Base-by-base conservation (phyloP, 2,113 vertebrate genomes). In the Nyctereutes procyonoides region DNA sequence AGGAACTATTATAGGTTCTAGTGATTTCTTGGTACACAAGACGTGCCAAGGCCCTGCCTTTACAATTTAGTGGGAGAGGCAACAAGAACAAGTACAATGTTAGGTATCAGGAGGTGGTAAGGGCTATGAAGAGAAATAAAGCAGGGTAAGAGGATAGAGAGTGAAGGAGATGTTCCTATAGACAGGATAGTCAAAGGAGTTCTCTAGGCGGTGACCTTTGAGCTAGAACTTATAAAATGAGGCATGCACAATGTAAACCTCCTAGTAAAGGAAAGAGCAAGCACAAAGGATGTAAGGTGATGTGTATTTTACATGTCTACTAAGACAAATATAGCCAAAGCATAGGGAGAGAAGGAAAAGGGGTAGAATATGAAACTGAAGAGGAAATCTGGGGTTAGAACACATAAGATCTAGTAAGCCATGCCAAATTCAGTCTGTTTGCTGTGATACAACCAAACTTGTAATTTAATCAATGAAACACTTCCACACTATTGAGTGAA, bases 401-500 rank as follows among this genome's bases (percentile, higher is more conserved):
- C n/a, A 26, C 22, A 7, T 0, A 81, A 30, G 11, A n/a, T 4
- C 11, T 63, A 62, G 30, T 4, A 56, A 80, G 5, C 5, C 53
- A 32, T 84, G 38, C 24, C 38, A 53, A 74, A 26, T 94, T 83
- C 16, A 88, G 32, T 43, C 65, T 91, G 9, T 73, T 95, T 65
- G 84, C n/a, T 32, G 0, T 63, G 62, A 13, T 32, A 20, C 5
- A 63, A 65, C 10, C 11, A 58, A 79, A 79, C 79, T 71, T 28
- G 73, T 55, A 10, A 62, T 55, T 95, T 58, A 84, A 92, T 63
- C 88, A 85, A 43, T 20, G 32, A 96, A 71, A 93, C 16, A 51
- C 14, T 69, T 56, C 9, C 35, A 35, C 24, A 38, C 8, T 19
- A n/a, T 13, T 95, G n/a, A 77, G 53, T 79, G 53, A 80, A 86